phyloP scores from a whole-genome alignment of 1,140 invertebrate species.

The Bombus confusus region DNA sequence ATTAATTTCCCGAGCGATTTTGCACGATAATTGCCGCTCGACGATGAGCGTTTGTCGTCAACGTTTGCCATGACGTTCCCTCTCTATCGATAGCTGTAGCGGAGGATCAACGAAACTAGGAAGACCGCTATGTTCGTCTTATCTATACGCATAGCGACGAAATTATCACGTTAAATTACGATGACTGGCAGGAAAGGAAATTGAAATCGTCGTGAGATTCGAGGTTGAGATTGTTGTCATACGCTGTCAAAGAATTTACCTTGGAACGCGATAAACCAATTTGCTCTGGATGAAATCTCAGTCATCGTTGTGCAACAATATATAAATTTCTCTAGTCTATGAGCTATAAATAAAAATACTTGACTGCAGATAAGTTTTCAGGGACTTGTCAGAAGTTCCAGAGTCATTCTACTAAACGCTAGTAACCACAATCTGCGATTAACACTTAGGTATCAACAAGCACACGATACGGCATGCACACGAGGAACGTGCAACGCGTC shows the following conservation, averaged over 20 bases:
- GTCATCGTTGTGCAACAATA: not conserved
- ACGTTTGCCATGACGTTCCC: not conserved
- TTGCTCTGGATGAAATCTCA: not conserved
- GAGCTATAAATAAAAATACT: not conserved
- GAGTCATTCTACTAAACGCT: not conserved
- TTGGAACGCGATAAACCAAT: too few species aligned
- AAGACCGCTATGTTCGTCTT: not conserved
- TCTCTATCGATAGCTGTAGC: not conserved
- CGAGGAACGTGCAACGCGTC: too few species aligned
- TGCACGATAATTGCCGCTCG: not conserved
- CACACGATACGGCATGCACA: not conserved
- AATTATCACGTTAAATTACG: not conserved
- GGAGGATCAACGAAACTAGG: not conserved
- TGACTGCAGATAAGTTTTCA: not conserved
- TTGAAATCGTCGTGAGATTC: too few species aligned
- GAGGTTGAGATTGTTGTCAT: not conserved
- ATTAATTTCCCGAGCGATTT: constrained; percentile 22
- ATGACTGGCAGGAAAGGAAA: not conserved
- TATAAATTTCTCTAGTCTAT: not conserved
- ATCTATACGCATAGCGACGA: not conserved
- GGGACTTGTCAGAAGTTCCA: not conserved
- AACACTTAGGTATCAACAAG: not conserved
- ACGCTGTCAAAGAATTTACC: not conserved
- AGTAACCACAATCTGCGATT: not conserved
- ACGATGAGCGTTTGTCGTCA: not conserved